Conservation (phyloP, 2,113 vertebrate species). For the Sus scrofa region DNA sequence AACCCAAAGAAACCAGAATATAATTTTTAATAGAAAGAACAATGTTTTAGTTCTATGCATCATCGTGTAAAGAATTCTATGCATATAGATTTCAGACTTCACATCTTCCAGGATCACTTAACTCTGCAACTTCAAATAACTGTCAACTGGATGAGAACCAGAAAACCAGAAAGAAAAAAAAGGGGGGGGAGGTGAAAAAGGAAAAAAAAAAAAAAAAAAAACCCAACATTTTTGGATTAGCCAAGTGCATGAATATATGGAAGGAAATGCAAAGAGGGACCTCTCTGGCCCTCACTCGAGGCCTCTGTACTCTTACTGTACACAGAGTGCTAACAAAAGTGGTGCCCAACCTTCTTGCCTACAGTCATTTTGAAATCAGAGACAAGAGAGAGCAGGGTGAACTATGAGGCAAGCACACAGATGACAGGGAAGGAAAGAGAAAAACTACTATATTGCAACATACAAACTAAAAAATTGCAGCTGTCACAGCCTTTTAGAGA, state of each 20-base stretch:
- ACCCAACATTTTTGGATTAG: rapidly evolving
- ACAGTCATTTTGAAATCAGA: not conserved
- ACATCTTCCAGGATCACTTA: not conserved
- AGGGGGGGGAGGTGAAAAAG: too few species aligned
- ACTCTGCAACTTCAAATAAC: not conserved
- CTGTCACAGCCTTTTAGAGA: not conserved
- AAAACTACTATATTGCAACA: not conserved
- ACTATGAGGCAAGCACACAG: not conserved
- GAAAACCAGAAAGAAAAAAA: not conserved
- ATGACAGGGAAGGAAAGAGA: not conserved
- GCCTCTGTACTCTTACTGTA: rapidly evolving
- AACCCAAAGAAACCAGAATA: not conserved
- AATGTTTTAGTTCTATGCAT: not conserved
- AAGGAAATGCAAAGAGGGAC: rapidly evolving
- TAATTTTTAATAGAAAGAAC: not conserved
- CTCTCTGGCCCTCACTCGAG: rapidly evolving
- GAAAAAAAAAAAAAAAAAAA: too few species aligned
- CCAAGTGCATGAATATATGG: not conserved
- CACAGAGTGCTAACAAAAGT: not conserved
- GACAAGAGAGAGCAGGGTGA: not conserved
- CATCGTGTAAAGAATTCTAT: not conserved
- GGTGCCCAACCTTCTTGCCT: rapidly evolving
- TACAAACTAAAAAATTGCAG: not conserved
- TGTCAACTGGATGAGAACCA: not conserved
- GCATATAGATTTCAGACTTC: not conserved